These are phyloP conservation scores for Sesamia inferens DNA, from an alignment of 2,888 invertebrate species.

Conservation along the genomic window DNA sequence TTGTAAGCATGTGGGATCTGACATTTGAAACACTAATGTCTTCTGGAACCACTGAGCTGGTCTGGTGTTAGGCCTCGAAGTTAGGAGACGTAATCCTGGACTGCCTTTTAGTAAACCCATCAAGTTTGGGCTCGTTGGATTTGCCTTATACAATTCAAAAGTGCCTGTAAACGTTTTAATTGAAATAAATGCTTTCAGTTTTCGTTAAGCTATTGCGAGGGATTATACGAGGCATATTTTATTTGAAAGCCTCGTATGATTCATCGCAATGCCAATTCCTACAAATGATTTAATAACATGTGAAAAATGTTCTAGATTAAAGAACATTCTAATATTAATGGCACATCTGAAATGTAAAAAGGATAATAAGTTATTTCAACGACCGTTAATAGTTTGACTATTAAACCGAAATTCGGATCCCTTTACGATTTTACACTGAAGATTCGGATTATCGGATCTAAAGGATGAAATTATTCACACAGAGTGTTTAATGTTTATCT, in stretches of 20 bases:
- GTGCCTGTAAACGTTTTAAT: too few relatives aligned
- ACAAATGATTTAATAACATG: conserved; percentile 16
- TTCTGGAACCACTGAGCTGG: too few relatives aligned
- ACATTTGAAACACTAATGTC: too few relatives aligned
- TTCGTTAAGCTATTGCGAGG: too few relatives aligned
- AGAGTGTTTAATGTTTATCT: conserved; percentile 14
- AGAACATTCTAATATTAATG: conserved; percentile 41
- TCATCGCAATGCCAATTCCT: background rate
- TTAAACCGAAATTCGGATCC: conserved; percentile 59
- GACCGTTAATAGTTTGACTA: conserved; percentile 62
- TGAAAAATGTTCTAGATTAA: conserved; percentile 25
- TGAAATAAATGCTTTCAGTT: too few relatives aligned
- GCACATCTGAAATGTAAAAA: conserved; percentile 45
- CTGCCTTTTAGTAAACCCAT: too few relatives aligned
- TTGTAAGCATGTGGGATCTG: too few relatives aligned
- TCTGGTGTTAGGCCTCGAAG: too few relatives aligned
- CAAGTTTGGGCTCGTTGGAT: too few relatives aligned
- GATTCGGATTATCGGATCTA: conserved; percentile 57
- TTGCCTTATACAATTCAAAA: too few relatives aligned
- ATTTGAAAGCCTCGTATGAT: background rate
- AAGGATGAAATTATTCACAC: conserved; percentile 31
- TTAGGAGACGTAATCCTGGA: too few relatives aligned
- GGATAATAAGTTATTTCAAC: conserved; percentile 61
- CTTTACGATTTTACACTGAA: conserved; percentile 58
- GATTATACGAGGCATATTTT: background rate